These are phyloP conservation scores for Andrena bucephala DNA, from an alignment of 2,888 invertebrate genomes.

Conservation along the genomic window DNA sequence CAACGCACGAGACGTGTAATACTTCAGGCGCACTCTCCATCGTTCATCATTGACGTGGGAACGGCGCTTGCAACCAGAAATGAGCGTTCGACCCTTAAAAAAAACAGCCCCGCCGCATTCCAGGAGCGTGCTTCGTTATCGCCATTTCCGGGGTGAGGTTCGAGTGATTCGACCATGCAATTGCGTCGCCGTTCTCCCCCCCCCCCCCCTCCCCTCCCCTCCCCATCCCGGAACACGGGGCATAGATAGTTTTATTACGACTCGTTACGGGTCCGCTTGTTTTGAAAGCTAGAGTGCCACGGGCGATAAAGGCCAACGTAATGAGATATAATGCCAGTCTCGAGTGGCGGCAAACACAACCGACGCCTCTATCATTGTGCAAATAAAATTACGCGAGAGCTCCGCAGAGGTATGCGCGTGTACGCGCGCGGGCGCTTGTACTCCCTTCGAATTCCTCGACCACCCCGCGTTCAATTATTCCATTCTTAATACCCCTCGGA, in stretches of 20 bases:
- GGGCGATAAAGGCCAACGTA: constrained; percentile 62
- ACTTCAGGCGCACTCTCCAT: neutral
- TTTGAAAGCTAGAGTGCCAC: constrained; percentile 56
- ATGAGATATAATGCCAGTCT: constrained; percentile 59
- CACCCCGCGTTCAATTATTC: constrained; percentile 27
- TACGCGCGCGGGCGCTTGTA: neutral
- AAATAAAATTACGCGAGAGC: constrained; percentile 61
- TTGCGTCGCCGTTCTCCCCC: neutral
- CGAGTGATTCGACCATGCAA: neutral
- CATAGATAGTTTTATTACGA: constrained; percentile 37
- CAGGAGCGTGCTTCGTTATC: neutral
- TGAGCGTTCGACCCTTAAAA: neutral
- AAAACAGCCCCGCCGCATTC: neutral
- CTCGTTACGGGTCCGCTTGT: constrained; percentile 40
- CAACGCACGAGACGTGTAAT: no score
- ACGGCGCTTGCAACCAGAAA: no score
- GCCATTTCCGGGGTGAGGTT: constrained; percentile 16
- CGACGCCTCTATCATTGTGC: constrained; percentile 58
- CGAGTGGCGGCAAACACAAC: constrained; percentile 59
- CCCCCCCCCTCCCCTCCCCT: constrained; percentile 10
- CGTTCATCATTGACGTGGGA: neutral
- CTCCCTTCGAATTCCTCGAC: constrained; percentile 31
- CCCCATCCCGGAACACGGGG: neutral
- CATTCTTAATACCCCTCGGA: neutral
- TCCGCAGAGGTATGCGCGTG: constrained; percentile 15